Evolutionary conservation across 2,888 invertebrate species (phyloP).

Genomic region (Eupeodes latifasciatus): DNA sequence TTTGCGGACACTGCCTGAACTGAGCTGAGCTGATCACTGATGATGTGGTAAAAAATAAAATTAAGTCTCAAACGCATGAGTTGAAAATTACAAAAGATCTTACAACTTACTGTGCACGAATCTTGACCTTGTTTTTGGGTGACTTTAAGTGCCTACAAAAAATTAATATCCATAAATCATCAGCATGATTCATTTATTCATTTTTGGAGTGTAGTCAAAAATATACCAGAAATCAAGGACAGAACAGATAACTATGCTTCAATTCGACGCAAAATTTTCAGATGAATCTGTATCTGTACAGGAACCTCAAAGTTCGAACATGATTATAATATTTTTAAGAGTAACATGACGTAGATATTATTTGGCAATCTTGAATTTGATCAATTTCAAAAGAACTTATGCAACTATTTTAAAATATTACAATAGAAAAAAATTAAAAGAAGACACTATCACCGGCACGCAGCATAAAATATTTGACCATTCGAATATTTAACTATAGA

Average conservation of each 20-base stretch:
- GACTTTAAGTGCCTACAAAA: constrained; percentile 34
- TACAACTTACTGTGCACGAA: constrained; percentile 39
- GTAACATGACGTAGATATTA: neutral
- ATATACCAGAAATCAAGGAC: neutral
- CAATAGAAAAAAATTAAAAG: constrained; percentile 25
- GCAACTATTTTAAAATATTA: constrained; percentile 35
- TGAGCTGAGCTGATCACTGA: constrained; percentile 4
- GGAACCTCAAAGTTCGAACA: neutral
- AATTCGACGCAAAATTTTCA: neutral
- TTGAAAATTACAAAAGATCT: constrained; percentile 38
- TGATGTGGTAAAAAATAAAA: constrained; percentile 27
- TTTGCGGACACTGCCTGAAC: neutral
- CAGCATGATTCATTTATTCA: constrained; percentile 30
- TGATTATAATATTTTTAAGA: too few relatives aligned
- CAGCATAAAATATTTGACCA: constrained; percentile 53
- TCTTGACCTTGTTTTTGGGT: constrained; percentile 59
- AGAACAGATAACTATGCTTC: neutral
- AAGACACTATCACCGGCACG: neutral
- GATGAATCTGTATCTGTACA: neutral
- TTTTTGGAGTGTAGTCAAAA: neutral
- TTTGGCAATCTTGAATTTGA: constrained; percentile 39
- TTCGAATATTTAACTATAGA: constrained; percentile 27
- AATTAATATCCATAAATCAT: constrained; percentile 11
- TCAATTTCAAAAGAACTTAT: constrained; percentile 33
- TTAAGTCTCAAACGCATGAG: constrained; percentile 11